Conservation (phyloP, 2,888 invertebrate genomes). For the Hirtodrosophila trivittata region DNA sequence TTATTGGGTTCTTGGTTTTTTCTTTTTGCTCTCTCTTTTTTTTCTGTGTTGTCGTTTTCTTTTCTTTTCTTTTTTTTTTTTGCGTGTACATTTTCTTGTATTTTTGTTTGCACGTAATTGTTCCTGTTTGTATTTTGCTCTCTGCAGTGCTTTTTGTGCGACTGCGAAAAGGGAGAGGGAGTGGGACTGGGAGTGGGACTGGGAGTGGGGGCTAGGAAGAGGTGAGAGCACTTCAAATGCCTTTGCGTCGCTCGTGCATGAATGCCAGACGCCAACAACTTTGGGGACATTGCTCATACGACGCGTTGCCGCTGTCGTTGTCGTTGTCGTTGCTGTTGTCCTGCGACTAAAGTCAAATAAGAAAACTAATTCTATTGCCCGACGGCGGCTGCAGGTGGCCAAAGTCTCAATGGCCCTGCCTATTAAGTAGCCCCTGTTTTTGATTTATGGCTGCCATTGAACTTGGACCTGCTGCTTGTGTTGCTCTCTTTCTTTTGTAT, state of each 20-base stretch:
- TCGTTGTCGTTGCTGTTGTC: conserved; percentile 17
- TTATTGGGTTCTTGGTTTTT: conserved; percentile 33
- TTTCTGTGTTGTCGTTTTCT: conserved; percentile 1
- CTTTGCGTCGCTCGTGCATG: conserved; percentile 68
- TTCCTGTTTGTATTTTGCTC: conserved; percentile 56
- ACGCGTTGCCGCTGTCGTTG: conserved; percentile 24
- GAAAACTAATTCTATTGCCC: conserved; percentile 72
- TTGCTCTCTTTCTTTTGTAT: conserved; percentile 15
- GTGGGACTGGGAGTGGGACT: background rate
- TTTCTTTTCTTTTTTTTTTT: conserved; percentile 15
- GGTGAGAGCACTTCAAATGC: conserved; percentile 41
- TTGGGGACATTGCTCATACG: conserved; percentile 50
- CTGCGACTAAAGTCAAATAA: conserved; percentile 67
- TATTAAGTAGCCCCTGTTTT: conserved; percentile 63
- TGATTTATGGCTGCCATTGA: conserved; percentile 74
- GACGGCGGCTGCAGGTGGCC: conserved; percentile 48
- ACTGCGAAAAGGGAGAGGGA: conserved; percentile 5
- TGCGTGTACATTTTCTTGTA: conserved; percentile 19
- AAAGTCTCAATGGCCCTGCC: conserved; percentile 41
- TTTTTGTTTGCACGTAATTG: conserved; percentile 59
- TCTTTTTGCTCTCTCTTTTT: background rate
- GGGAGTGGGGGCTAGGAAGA: background rate
- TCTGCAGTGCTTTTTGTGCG: conserved; percentile 11
- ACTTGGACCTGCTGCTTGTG: conserved; percentile 34
- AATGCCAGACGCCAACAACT: conserved; percentile 51